Evolutionary conservation across 2,797 vertebrate genomes (phyloP), one percentile per base, ranked within the genome.

Genomic region (Todus mexicanus): DNA sequence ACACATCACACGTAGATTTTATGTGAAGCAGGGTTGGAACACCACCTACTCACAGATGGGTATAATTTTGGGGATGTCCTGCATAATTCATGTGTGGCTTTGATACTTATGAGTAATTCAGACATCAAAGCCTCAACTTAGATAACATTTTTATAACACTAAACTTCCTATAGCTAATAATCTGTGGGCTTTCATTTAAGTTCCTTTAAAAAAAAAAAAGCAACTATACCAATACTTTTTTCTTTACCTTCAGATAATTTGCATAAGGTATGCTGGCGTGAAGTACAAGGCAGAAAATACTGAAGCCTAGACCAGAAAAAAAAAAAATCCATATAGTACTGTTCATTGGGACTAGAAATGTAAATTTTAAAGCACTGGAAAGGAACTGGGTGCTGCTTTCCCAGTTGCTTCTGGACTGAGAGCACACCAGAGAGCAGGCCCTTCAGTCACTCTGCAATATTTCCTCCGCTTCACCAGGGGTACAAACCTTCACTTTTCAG

Each of bases 41-140:
- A 96, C 94, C 93, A 91, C 94, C 94, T 95, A 96, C 94, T 96
- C 93, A 93, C 81, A 90, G 89, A 96, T 96, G 94, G 92, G 91
- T 93, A 88, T 95, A 70, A 95, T 96, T 95, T 96, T 94, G 91
- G 94, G 92, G 95, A 96, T 94, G 93, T 93, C 95, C 93, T 96
- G 91, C 85, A 96, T 96, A 95, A 96, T 96, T 94, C 92, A 92
- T 94, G 66, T 92, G 85, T 94, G 87, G 91, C 94, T 96, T 94
- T 96, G 89, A 95, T 96, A 96, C 84, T 96, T 92, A 94, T 93
- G 86, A 94, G 94, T 93, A 96, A 96, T 96, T 94, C 89, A 94
- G 69, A 94, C 92, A 95, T 95, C 93, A 96, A 95, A 95, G 95
- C 77, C 57, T 87, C 60, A 93, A 88, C 80, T 93, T 96, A 93